Evolutionary conservation across 1,140 invertebrate genomes (phyloP), one percentile per base, ranked within the genome.

Genomic region (Drosophila repleta): DNA sequence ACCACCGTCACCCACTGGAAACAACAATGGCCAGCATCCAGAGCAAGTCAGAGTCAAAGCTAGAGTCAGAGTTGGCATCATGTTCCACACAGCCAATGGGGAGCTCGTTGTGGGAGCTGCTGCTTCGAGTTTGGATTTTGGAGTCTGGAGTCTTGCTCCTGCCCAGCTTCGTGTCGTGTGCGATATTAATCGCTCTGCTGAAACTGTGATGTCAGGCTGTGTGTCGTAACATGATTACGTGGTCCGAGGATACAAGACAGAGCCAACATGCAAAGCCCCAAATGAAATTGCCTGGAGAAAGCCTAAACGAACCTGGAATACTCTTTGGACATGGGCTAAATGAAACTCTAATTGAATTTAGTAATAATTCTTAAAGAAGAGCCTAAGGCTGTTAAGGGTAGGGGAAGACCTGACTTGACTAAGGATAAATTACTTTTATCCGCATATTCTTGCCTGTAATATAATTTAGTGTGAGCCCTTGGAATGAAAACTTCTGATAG

Each of bases 121-220:
- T 20, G 29, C 21, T 17, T 15, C 1, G 39, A 17, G n/a, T 17
- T 7, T 41, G n/a, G 4, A 41, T 1, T 55, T 53, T 29, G 29
- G 37, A 10, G 13, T n/a, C 45, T 46, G 35, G 29, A 55, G 49
- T 48, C 39, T 43, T 37, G 52, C 46, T 67, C 39, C 61, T 60
- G 68, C 26, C 48, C 72, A 51, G 68, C 20, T 66, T 20, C 56
- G 65, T 77, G 70, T 83, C 87, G 82, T 90, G 82, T 90, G 79
- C 79, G 88, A 90, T 90, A 90, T 90, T 90, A 90, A 90, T 90
- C 88, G 88, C 71, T 78, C 81, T 75, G 79, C 75, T 88, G 88
- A 88, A 90, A 90, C 87, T 88, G 74, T 90, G 87, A 87, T 90
- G 87, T 90, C 87, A 90, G 82, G 63, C 80, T 87, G 74, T 90